A percentile compares a stretch with the other conserved stretches of the same genome.
Conservation (phyloP, 1,140 invertebrate species). For the Aphaenogaster floridana region DNA sequence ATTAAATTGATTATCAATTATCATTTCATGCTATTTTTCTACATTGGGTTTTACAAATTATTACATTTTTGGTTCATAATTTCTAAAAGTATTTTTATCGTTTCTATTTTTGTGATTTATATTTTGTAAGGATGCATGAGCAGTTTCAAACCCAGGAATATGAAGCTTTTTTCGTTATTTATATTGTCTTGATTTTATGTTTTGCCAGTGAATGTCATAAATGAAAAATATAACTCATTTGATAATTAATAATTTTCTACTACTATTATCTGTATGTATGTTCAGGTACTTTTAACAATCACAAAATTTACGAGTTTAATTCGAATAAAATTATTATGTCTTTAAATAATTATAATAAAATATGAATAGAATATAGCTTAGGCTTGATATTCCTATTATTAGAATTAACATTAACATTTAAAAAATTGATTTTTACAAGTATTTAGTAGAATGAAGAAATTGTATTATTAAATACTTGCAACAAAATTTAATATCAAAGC, state of each 20-base stretch:
- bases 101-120: slow-evolving; percentile 28
- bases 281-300: background rate
- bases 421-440: background rate
- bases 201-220: slow-evolving; percentile 9
- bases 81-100: slow-evolving; percentile 10
- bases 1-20: slow-evolving; percentile 73
- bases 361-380: background rate
- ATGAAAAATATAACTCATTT: background rate
- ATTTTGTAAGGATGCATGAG: slow-evolving; percentile 26
- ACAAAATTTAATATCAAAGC: background rate
- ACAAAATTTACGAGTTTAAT: background rate
- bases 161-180: slow-evolving; percentile 20
- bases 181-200: slow-evolving; percentile 42
- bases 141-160: slow-evolving; percentile 32
- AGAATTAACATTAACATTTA: slow-evolving; percentile 6
- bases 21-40: slow-evolving; percentile 34
- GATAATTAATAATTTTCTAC: background rate
- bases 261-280: background rate
- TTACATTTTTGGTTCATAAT: slow-evolving; percentile 2
- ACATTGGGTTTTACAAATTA: slow-evolving; percentile 8
- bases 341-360: slow-evolving; percentile 9
- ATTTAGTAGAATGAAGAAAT: slow-evolving; percentile 13
- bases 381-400: slow-evolving; percentile 25
- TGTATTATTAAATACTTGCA: background rate
- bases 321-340: background rate